Evolutionary conservation across 1,140 invertebrate genomes (phyloP).

Genomic region (Papilio polyxenes): DNA sequence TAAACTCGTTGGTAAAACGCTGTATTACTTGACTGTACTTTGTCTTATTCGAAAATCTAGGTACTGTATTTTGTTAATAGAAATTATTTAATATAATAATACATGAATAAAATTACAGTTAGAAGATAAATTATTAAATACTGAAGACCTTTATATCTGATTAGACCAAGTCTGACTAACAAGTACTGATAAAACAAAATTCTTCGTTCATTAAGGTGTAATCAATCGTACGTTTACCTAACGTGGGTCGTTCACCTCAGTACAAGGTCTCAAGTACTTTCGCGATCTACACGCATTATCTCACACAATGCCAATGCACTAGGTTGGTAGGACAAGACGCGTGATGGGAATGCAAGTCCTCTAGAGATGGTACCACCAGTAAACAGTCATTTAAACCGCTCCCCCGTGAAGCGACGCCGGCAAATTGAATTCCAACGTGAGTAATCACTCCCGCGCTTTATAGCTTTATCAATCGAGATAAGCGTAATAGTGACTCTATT

Average conservation of each 20-base stretch:
- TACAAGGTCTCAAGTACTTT: conserved; percentile 68
- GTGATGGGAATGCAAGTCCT: conserved; percentile 68
- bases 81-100: no score
- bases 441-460: conserved; percentile 42
- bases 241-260: conserved; percentile 61
- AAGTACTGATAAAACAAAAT: conserved; percentile 23
- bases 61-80: no score
- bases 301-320: conserved; percentile 72
- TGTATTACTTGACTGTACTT: not conserved
- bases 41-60: not conserved
- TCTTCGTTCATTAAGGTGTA: conserved; percentile 49
- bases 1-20: not conserved
- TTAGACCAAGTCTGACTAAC: not conserved
- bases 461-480: conserved; percentile 32
- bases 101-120: not conserved
- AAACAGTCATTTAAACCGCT: conserved; percentile 62
- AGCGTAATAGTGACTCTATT: conserved; percentile 32
- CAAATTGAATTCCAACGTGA: conserved; percentile 63
- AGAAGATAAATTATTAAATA: not conserved
- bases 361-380: conserved; percentile 67
- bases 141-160: not conserved
- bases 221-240: conserved; percentile 69
- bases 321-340: conserved; percentile 68
- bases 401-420: conserved; percentile 54
- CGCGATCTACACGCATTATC: conserved; percentile 58